A percentile compares a stretch with the other conserved stretches of the same genome.
Conservation (phyloP, 2,797 vertebrate genomes). For the Xiphorhynchus erythropygius region DNA sequence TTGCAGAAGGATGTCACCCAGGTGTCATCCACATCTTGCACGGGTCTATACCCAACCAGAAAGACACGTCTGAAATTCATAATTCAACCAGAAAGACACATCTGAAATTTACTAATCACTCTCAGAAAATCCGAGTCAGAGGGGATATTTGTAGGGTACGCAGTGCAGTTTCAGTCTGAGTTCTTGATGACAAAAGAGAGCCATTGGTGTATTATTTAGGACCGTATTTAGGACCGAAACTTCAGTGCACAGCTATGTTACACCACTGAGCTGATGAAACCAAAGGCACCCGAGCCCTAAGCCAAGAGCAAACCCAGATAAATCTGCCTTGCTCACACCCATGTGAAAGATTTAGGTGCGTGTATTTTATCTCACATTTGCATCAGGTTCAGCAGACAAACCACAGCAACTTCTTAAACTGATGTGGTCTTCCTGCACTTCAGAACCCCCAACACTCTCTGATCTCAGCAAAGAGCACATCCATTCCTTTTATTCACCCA, state of each 20-base stretch:
- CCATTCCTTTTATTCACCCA: neutral
- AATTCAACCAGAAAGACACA: neutral
- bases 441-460: accelerated
- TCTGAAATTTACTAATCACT: neutral
- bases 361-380: neutral
- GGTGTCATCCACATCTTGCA: accelerated
- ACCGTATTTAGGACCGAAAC: accelerated
- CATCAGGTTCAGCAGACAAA: neutral
- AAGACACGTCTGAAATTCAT: neutral
- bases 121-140: neutral
- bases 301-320: neutral
- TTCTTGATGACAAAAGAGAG: neutral
- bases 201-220: accelerated
- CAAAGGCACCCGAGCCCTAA: accelerated
- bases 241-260: accelerated
- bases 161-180: neutral
- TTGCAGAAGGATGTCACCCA: neutral
- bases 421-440: neutral
- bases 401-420: neutral
- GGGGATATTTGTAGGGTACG: neutral
- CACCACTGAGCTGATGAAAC: neutral
- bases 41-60: neutral
- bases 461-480: neutral
- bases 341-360: neutral
- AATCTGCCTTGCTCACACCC: neutral